Base-by-base conservation (phyloP, 2,797 vertebrate genomes). In the Cygnus olor region DNA sequence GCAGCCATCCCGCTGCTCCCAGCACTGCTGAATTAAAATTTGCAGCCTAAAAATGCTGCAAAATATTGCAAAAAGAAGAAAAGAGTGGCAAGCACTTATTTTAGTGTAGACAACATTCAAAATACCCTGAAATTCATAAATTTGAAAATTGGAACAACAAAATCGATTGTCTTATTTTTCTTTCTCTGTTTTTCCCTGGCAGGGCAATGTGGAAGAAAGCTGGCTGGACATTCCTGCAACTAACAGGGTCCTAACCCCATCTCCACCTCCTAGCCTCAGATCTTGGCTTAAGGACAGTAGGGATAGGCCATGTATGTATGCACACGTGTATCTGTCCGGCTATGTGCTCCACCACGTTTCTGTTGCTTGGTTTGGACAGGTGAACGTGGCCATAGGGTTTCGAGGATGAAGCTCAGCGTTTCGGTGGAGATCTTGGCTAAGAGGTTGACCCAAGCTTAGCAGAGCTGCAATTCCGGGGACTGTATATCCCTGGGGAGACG, bases 141-240 rank as follows among this genome's bases (percentile, higher is more conserved):
- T 27, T 57, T 69, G 51, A 54, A 24, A 49, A 18, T 65, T 56
- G 12, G 9, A 54, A 42, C 34, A 58, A 47, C 4, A 42, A 44
- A 51, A 49, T 8, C 3, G 8, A 4, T 1, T 3, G 11, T 4
- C 1, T 6, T 32, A 9, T 10, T 27, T n/a, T n/a, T 49, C 38
- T 25, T 13, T 6, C 5, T 1, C 11, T 69, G 10, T 24, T 76
- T 61, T 80, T 5, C 15, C 42, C 36, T 72, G 28, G 8, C 25
- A 80, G 60, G 36, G 25, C 19, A 38, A 42, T 22, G 27, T 22
- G 13, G 72, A 58, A 1, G 3, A 53, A 10, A 13, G 21, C n/a
- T 36, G 63, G 15, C 36, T 65, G 44, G 38, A 9, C 40, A 36
- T 53, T 76, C 65, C 70, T 76, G 57, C 45, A 40, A 5, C 32